phyloP scores from a whole-genome alignment of 2,797 vertebrate species.

The Poeciliopsis turneri region DNA sequence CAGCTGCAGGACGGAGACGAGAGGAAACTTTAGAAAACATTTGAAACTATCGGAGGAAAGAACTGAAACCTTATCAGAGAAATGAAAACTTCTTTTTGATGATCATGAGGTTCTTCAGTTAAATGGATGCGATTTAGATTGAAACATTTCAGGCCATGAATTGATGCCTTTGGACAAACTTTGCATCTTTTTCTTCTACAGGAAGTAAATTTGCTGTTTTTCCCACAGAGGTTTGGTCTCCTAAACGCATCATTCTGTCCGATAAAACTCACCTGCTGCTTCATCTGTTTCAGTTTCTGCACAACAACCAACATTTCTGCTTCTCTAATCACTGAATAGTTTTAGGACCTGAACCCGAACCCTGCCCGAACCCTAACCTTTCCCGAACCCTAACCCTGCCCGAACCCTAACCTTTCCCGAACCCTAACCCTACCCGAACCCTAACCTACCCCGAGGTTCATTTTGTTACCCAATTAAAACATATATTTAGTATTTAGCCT shows the following conservation, averaged over 20 bases:
- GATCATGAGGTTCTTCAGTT: no score
- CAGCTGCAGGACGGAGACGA: constrained; percentile 29
- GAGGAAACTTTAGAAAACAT: background rate
- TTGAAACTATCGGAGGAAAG: background rate
- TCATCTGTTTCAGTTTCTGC: background rate
- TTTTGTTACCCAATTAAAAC: background rate
- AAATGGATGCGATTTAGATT: background rate
- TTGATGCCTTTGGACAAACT: no score
- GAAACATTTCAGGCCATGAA: background rate
- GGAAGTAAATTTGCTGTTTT: background rate
- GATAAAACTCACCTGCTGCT: background rate
- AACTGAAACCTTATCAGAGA: background rate
- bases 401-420: no score
- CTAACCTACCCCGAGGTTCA: background rate
- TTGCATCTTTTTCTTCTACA: background rate
- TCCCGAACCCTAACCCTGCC: no score
- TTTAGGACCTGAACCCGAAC: background rate
- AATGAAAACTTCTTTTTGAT: no score
- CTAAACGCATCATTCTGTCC: background rate
- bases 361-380: no score
- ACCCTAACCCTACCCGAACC: no score
- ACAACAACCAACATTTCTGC: background rate
- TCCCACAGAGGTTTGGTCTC: no score
- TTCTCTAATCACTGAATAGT: background rate
- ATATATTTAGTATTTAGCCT: background rate